These are phyloP conservation scores for Conops quadrifasciatus DNA, from an alignment of 2,888 invertebrate genomes.

Conservation along the genomic window DNA sequence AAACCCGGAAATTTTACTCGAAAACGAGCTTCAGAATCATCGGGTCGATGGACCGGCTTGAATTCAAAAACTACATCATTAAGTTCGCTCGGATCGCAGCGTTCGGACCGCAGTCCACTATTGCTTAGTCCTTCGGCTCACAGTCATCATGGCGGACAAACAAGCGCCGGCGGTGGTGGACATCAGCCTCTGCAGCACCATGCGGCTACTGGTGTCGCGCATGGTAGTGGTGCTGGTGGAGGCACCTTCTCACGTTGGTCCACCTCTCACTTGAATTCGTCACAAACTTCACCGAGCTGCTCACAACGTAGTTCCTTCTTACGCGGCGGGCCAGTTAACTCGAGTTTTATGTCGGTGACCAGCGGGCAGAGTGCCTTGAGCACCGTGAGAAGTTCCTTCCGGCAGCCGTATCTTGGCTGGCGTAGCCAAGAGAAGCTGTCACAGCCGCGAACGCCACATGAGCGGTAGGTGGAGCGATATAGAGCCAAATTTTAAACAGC, in stretches of 20 bases:
- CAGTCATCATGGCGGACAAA: conserved; percentile 65
- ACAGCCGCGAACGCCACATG: conserved; percentile 79
- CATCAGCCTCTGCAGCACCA: conserved; percentile 33
- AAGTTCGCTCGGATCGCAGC: conserved; percentile 73
- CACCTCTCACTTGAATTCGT: conserved; percentile 78
- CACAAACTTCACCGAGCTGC: conserved; percentile 77
- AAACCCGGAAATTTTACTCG: conserved; percentile 84
- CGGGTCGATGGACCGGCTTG: conserved; percentile 72
- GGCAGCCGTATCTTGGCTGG: conserved; percentile 92
- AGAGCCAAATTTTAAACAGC: neutral
- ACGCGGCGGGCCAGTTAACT: conserved; percentile 67
- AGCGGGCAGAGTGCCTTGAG: conserved; percentile 71
- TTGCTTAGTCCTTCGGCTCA: conserved; percentile 65
- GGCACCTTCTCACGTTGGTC: conserved; percentile 71
- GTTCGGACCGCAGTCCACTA: conserved; percentile 65
- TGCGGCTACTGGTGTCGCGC: conserved; percentile 28
- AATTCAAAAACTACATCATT: conserved; percentile 88
- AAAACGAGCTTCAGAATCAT: conserved; percentile 76
- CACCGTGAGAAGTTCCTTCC: conserved; percentile 70
- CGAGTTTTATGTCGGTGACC: conserved; percentile 70
- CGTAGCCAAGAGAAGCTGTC: conserved; percentile 84
- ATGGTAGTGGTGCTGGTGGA: conserved; percentile 41
- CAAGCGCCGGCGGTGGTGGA: conserved; percentile 38
- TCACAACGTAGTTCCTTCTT: conserved; percentile 78
- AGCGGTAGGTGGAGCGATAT: conserved; percentile 70